Evolutionary conservation across 2,113 vertebrate species (phyloP).

Genomic region (Lamprologus lemairii): DNA sequence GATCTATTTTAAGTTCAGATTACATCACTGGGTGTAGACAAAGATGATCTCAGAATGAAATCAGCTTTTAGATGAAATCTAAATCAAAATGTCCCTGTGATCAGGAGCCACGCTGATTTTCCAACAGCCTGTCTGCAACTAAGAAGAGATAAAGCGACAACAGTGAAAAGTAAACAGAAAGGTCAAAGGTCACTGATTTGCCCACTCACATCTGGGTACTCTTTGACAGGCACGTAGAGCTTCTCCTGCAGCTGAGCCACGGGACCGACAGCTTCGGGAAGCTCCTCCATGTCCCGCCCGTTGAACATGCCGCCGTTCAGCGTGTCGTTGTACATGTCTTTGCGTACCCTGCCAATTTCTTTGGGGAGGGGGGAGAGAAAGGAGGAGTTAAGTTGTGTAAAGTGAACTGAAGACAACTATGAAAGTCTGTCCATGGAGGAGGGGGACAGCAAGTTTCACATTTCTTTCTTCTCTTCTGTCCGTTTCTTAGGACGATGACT

Average conservation of each 20-base stretch:
- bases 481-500: slow-evolving; percentile 11
- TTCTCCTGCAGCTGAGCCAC: slow-evolving; percentile 98
- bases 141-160: slow-evolving; percentile 11
- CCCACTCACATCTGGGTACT: slow-evolving; percentile 96
- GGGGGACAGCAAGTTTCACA: neutral
- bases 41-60: slow-evolving; percentile 22
- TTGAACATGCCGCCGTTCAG: slow-evolving; percentile 92
- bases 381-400: neutral
- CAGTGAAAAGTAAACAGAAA: slow-evolving; percentile 32
- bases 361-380: slow-evolving; percentile 20
- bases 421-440: neutral
- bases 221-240: slow-evolving; percentile 98
- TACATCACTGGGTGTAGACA: slow-evolving; percentile 25
- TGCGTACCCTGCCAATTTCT: slow-evolving; percentile 99
- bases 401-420: neutral
- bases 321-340: slow-evolving; percentile 99
- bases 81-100: neutral
- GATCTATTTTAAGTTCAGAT: slow-evolving; percentile 14
- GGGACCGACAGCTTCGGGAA: slow-evolving; percentile 92
- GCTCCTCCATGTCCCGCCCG: slow-evolving; percentile 85
- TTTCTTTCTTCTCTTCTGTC: slow-evolving; percentile 20
- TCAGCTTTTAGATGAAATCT: slow-evolving; percentile 11
- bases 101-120: neutral
- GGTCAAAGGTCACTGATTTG: slow-evolving; percentile 12
- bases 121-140: neutral